Conservation (phyloP, 2,888 invertebrate genomes). For the Hipparchia semele region DNA sequence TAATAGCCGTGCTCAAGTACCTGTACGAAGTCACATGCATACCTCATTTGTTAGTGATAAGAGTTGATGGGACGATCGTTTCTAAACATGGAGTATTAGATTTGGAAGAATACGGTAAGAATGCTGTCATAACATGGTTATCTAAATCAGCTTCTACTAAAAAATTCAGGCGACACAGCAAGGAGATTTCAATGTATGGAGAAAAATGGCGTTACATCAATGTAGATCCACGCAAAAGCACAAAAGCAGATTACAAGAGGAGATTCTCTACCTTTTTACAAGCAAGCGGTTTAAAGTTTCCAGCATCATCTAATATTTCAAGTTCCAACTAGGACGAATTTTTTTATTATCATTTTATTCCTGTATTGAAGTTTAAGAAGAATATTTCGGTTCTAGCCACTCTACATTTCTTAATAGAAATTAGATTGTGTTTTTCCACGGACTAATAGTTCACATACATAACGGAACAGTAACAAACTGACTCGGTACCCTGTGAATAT, state of each 20-base stretch:
- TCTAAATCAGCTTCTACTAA: constrained; percentile 47
- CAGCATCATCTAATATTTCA: constrained; percentile 10
- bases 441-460: constrained; percentile 41
- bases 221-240: constrained; percentile 26
- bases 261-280: constrained; percentile 45
- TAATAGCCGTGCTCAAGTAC: constrained; percentile 55
- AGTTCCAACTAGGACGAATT: neutral
- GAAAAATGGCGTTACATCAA: constrained; percentile 56
- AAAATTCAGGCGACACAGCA: constrained; percentile 51
- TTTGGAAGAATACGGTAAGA: constrained; percentile 64
- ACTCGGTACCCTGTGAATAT: constrained; percentile 48
- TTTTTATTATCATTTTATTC: neutral
- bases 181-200: constrained; percentile 60
- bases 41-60: constrained; percentile 60
- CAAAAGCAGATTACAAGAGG: constrained; percentile 47
- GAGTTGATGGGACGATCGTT: constrained; percentile 57
- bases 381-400: neutral
- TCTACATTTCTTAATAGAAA: neutral
- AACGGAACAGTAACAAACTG: constrained; percentile 49
- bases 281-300: neutral
- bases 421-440: constrained; percentile 7
- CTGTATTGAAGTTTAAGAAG: neutral
- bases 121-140: constrained; percentile 69
- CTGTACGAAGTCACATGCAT: constrained; percentile 61
- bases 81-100: constrained; percentile 63